Evolutionary conservation across 2,888 invertebrate species (phyloP), one percentile per base, ranked within the genome.

Genomic region (Mimumesa dahlbomi): DNA sequence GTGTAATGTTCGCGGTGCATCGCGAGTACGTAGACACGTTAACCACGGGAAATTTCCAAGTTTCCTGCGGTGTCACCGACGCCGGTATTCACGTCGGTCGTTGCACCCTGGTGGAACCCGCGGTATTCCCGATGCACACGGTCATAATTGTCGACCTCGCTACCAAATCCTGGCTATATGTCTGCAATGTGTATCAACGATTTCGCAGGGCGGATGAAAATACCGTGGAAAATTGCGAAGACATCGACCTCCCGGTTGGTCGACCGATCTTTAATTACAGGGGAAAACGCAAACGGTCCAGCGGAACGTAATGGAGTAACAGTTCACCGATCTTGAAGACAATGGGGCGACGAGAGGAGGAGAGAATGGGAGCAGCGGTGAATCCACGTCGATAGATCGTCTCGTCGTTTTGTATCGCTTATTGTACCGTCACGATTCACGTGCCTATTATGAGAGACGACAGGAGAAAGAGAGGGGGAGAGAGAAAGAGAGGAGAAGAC

Each of bases 81-180:
- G 50, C n/a, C 2, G 6, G 52, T 42, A 67, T 61, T 70, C 61
- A 52, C 56, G 61, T 14, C 54, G 70, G 70, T 67, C 66, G 71
- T 71, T 68, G 71, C 62, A 71, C 62, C 63, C 3, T 25, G 25
- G 7, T n/a, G n/a, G n/a, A n/a, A n/a, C n/a, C n/a, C n/a, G n/a
- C n/a, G n/a, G n/a, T n/a, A n/a, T n/a, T n/a, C n/a, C n/a, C n/a
- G n/a, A n/a, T n/a, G n/a, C n/a, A n/a, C n/a, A n/a, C n/a, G n/a
- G n/a, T n/a, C n/a, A n/a, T n/a, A n/a, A n/a, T n/a, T n/a, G n/a
- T n/a, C n/a, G n/a, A n/a, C n/a, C n/a, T n/a, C n/a, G n/a, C n/a
- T n/a, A n/a, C n/a, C n/a, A n/a, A n/a, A n/a, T n/a, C n/a, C n/a
- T n/a, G n/a, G n/a, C n/a, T n/a, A n/a, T n/a, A n/a, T n/a, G n/a